Conservation (phyloP, 2,113 vertebrate genomes). For the Chloebia gouldiae region DNA sequence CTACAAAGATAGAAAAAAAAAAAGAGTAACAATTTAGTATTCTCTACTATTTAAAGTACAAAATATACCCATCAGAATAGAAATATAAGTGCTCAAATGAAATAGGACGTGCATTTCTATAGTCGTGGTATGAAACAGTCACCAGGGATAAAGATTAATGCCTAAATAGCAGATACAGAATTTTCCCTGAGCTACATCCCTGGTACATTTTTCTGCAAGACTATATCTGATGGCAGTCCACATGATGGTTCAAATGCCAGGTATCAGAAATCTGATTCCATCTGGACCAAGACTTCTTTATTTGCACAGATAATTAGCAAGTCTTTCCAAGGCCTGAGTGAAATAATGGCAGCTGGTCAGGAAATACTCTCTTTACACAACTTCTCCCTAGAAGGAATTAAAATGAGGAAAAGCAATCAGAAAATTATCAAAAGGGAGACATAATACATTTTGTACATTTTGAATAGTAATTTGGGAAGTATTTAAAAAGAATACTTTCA, state of each 20-base stretch:
- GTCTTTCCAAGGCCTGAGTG: neutral
- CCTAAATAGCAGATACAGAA: neutral
- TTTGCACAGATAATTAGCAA: neutral
- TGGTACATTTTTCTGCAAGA: neutral
- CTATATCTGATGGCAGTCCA: neutral
- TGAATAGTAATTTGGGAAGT: neutral
- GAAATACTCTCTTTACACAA: neutral
- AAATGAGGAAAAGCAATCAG: neutral
- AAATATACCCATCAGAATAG: neutral
- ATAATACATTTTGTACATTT: neutral
- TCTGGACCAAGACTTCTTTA: neutral
- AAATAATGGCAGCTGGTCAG: neutral
- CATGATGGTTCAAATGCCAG: neutral
- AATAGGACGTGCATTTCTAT: neutral
- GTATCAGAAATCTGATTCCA: neutral
- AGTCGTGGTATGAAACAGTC: fast-evolving
- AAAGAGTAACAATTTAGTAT: neutral
- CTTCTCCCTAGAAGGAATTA: neutral
- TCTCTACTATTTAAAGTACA: neutral
- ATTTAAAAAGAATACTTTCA: neutral
- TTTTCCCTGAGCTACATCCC: neutral
- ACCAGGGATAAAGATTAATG: neutral
- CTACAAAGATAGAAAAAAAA: neutral
- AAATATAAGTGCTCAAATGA: neutral
- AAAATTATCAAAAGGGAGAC: neutral